Percentiles rank a stretch among this genome's conserved stretches.
Conservation (phyloP, 2,797 vertebrate genomes). For the Semotilus atromaculatus region DNA sequence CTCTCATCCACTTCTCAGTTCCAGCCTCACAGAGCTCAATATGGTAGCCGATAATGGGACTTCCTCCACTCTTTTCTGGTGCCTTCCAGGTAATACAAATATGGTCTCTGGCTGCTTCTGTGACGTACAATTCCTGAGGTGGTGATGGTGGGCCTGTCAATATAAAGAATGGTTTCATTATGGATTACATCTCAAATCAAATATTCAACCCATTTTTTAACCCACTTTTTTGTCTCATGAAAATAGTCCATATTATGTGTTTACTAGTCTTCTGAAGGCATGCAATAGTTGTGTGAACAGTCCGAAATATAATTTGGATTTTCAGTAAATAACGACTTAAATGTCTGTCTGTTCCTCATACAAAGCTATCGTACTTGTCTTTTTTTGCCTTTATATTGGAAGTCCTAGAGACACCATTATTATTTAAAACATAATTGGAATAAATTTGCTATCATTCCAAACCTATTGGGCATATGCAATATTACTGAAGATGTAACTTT, state of each 20-base stretch:
- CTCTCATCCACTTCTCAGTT: slow-evolving; percentile 98
- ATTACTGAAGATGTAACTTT: not conserved
- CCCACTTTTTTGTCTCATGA: not conserved
- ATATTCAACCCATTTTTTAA: not conserved
- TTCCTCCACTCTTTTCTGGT: slow-evolving; percentile 90
- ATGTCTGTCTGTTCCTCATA: no score
- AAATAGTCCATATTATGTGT: no score
- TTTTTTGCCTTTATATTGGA: not conserved
- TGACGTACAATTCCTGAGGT: slow-evolving; percentile 91
- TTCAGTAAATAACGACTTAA: no score
- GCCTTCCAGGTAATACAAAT: slow-evolving; percentile 94
- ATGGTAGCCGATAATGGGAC: slow-evolving; percentile 91
- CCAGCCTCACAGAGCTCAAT: slow-evolving; percentile 94
- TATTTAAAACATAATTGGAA: not conserved
- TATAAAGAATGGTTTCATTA: slow-evolving; percentile 27
- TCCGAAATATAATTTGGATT: no score
- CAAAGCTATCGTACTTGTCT: no score
- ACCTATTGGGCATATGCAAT: not conserved
- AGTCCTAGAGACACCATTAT: not conserved
- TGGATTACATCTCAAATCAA: not conserved
- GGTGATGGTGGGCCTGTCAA: slow-evolving; percentile 88
- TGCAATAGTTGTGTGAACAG: no score
- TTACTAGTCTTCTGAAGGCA: no score
- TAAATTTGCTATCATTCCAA: not conserved
- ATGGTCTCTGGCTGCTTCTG: slow-evolving; percentile 89